Base-by-base conservation (phyloP, 2,797 vertebrate genomes). In the Hyperoplus immaculatus region DNA sequence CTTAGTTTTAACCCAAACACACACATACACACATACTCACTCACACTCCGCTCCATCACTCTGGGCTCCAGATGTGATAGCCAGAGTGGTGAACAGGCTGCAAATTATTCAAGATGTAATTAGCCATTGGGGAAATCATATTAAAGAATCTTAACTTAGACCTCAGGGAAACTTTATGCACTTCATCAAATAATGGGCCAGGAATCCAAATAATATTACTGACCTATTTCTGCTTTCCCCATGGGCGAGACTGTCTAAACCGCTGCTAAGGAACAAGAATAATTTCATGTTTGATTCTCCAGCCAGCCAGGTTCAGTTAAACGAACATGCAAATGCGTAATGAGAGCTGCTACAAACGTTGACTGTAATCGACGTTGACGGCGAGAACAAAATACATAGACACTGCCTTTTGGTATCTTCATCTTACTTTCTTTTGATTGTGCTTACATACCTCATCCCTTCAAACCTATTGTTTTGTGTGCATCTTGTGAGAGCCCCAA, bases 51-150 rank as follows among this genome's bases (percentile, higher is more conserved):
- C 75, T 65, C 47, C 64, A 63, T 88, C 64, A 69, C 61, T 66
- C 66, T 78, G 66, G 70, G 21, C 80, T 77, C 73, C 69, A 81
- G 74, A 89, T 83, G 80, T 87, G 75, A 84, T 82, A 80, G 66
- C 77, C 74, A 42, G 64, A 75, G 72, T 82, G 55, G 65, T 67
- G 83, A 63, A 88, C 72, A 29, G 55, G 64, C 66, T 76, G 65
- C 87, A 91, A 91, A 93, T 94, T 92, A 94, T 91, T 93, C 78
- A 93, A 83, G 84, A 90, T 90, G 87, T 87, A 94, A 94, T 94
- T 91, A 86, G 84, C 85, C 84, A 75, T 72, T 12, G 49, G 83
- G 83, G 83, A 91, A 92, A 88, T 89, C 61, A 72, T 81, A 89
- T 86, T 89, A 86, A 77, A 88, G 77, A 78, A 86, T 89, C 91